Base-by-base conservation (phyloP, 2,888 invertebrate genomes). In the Elmis aenea region DNA sequence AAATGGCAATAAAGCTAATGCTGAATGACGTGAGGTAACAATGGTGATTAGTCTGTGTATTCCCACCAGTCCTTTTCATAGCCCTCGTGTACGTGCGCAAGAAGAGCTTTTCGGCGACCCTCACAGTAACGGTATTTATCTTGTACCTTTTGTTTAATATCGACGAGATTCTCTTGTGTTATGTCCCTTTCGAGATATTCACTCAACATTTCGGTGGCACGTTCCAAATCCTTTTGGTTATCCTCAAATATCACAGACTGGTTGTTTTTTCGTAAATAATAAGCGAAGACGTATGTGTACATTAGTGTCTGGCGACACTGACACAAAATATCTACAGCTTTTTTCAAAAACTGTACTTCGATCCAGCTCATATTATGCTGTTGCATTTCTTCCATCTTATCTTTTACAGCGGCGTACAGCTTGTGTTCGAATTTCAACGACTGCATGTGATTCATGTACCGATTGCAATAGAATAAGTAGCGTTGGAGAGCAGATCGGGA, bases 341-440 rank as follows among this genome's bases (percentile, higher is more conserved):
- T 94, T 70, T 91, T 91, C 59, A 99, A 75, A 72, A 97, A 99
- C 76, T 99, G 97, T 45, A 96, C 96, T 79, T 99, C 99, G 59
- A 99, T 99, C 97, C 97, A 99, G 51, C 95, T 94, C 95, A 99
- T 97, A 68, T 94, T 94, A 68, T 95, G 93, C 65, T 94, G 94
- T 67, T 99, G 97, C 97, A 99, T 96, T 71, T 96, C 96, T 68
- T 96, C 96, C 96, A 99, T 99, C 75, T 97, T 97, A 66, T 88
- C 86, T 69, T 95, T 92, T 38, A 97, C 89, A 42, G 90, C 88
- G 5, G 92, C 89, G 71, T 96, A 95, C 39, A 99, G 76, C 77
- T 96, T 96, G 69, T 87, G 86, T 73, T 99, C 99, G 71, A 99
- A 94, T 70, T 93, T 93, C 59, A 99, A 76, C 45, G 94, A 94